Conservation (phyloP, 1,140 invertebrate genomes). For the Philopotamus ludificatus region DNA sequence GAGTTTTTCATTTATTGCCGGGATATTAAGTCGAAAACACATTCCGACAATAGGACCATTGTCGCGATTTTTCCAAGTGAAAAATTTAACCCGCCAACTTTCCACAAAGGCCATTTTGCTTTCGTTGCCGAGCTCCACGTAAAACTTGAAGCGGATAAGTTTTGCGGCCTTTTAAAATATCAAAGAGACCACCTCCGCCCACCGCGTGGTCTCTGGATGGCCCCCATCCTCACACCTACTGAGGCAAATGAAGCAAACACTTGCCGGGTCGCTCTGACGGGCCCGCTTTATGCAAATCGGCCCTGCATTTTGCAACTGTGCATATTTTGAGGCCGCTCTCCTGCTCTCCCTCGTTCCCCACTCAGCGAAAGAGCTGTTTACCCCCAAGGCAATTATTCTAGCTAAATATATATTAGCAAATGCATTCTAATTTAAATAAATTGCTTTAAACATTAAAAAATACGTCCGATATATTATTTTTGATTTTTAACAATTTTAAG, state of each 20-base stretch:
- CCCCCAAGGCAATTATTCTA: not conserved
- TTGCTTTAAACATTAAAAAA: too few species aligned
- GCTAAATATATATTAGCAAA: too few species aligned
- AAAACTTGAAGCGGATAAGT: not conserved
- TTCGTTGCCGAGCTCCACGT: not conserved
- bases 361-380: not conserved
- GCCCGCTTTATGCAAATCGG: not conserved
- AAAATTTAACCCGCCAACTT: conserved; percentile 25
- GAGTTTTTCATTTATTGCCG: not conserved
- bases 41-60: not conserved
- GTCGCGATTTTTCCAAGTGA: conserved; percentile 4
- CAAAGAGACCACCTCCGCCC: too few species aligned
- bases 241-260: not conserved
- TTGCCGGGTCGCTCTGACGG: not conserved
- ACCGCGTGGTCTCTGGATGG: too few species aligned
- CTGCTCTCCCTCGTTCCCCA: not conserved
- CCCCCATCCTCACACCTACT: not conserved
- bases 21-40: not conserved
- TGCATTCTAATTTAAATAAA: too few species aligned
- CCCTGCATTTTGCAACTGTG: not conserved
- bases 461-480: too few species aligned
- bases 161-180: conserved; percentile 10
- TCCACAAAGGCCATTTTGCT: conserved; percentile 13
- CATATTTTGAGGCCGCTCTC: not conserved
- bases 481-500: too few species aligned